These are phyloP conservation scores for Tragelaphus scriptus DNA, from an alignment of 2,113 vertebrate species.

Conservation along the genomic window DNA sequence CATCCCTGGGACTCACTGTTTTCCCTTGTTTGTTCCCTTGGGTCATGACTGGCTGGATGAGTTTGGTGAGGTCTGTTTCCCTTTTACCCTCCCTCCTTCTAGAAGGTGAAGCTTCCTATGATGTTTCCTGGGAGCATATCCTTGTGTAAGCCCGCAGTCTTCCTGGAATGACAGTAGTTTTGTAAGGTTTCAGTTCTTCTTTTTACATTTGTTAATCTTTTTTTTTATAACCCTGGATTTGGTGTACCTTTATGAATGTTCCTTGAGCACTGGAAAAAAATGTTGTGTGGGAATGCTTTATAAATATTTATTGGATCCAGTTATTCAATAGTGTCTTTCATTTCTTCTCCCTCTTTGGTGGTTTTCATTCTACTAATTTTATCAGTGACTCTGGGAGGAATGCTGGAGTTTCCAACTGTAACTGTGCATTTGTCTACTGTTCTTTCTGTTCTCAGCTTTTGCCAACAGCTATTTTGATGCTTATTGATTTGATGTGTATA, in stretches of 20 bases:
- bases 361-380: not conserved
- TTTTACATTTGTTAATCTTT: not conserved
- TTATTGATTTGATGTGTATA: not conserved
- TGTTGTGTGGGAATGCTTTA: not conserved
- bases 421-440: not conserved
- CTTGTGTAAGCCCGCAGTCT: not conserved
- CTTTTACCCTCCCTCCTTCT: not conserved
- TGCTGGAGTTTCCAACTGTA: not conserved
- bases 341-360: not conserved
- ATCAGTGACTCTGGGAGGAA: not conserved
- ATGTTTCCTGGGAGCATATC: not conserved
- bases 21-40: not conserved
- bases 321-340: not conserved
- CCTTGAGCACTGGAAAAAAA: not conserved
- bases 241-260: not conserved
- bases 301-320: not conserved
- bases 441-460: not conserved
- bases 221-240: not conserved
- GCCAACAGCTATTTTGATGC: not conserved
- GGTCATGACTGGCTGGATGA: not conserved
- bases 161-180: not conserved
- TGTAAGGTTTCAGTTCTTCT: not conserved
- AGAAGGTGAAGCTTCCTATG: not conserved
- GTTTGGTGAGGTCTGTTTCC: not conserved
- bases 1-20: not conserved